Conservation (phyloP, 92 coral and sea anemone species). For the Porites cylindrica region DNA sequence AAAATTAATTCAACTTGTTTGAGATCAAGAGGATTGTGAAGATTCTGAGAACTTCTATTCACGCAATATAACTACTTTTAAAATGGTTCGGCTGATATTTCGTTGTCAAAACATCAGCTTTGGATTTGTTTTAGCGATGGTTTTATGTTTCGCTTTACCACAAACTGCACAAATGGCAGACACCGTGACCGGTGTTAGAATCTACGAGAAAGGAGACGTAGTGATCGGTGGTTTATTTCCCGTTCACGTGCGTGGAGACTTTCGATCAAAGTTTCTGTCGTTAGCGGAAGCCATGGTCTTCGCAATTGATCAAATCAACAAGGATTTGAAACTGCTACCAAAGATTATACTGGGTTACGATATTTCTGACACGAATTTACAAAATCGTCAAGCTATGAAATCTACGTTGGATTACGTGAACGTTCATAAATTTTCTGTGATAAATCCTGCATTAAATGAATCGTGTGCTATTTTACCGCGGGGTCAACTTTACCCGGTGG, state of each 20-base stretch:
- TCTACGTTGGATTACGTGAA: slow-evolving; percentile 79
- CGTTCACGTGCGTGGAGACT: slow-evolving; percentile 70
- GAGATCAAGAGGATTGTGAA: background rate
- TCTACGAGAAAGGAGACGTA: slow-evolving; percentile 72
- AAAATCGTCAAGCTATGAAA: slow-evolving; percentile 69
- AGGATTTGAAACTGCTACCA: slow-evolving; percentile 62
- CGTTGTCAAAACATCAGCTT: background rate
- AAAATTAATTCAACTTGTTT: background rate
- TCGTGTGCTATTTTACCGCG: slow-evolving; percentile 30
- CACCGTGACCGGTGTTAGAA: slow-evolving; percentile 20
- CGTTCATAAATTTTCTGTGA: slow-evolving; percentile 63
- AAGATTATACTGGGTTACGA: slow-evolving; percentile 86
- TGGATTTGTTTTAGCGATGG: background rate
- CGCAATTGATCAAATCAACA: slow-evolving; percentile 85
- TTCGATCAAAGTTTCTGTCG: slow-evolving; percentile 72
- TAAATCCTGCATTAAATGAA: slow-evolving; percentile 40
- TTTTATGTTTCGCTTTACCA: background rate
- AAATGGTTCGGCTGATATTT: slow-evolving; percentile 4
- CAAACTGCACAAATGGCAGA: background rate
- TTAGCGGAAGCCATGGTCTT: slow-evolving; percentile 93
- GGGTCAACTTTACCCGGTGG: slow-evolving; percentile 44
- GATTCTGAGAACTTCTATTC: background rate
- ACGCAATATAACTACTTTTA: background rate
- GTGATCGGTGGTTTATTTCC: slow-evolving; percentile 93
- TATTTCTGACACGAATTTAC: slow-evolving; percentile 81